These are phyloP conservation scores for Tupaia tana DNA, from an alignment of 2,113 vertebrate species.

Conservation along the genomic window DNA sequence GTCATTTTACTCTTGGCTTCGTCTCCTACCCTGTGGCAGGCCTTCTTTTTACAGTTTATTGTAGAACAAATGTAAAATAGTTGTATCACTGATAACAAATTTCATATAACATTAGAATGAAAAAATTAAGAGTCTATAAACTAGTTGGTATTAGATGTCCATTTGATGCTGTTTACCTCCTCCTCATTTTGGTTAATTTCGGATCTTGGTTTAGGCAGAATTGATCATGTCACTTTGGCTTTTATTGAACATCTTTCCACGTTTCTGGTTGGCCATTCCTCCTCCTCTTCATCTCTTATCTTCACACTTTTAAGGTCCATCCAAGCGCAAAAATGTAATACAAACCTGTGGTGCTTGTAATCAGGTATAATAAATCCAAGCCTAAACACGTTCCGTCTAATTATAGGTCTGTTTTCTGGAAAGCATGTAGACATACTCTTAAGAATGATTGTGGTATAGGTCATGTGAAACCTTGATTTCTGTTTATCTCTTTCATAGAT, in stretches of 20 bases:
- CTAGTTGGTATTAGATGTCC: neutral
- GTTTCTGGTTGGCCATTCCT: neutral
- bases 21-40: neutral
- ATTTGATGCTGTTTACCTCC: neutral
- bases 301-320: neutral
- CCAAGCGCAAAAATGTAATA: neutral
- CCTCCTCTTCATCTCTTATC: neutral
- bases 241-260: neutral
- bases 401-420: constrained; percentile 47
- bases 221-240: neutral
- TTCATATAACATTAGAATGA: neutral
- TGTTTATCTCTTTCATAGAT: neutral
- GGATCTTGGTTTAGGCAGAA: neutral
- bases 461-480: neutral
- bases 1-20: neutral
- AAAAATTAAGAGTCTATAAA: neutral
- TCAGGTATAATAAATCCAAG: neutral
- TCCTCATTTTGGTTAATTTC: neutral
- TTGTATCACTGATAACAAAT: neutral
- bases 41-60: neutral
- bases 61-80: neutral
- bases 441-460: neutral
- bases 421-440: neutral
- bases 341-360: neutral
- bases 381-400: constrained; percentile 38